Evolutionary conservation across 37 sponge, comb jelly and placozoan genomes (phyloP).

Genomic region (Aplysina aerophoba): DNA sequence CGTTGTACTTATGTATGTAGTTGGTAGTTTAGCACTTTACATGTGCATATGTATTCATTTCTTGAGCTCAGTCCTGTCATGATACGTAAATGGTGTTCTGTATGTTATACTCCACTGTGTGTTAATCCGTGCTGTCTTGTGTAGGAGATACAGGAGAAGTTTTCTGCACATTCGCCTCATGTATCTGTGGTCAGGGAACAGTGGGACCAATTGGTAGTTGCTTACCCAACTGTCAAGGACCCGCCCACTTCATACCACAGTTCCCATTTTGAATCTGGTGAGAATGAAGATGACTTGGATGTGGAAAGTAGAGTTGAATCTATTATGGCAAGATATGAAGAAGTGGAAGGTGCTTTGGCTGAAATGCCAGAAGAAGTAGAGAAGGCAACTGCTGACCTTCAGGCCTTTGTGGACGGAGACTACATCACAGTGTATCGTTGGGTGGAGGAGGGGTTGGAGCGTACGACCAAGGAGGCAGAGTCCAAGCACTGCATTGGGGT

Average conservation of each 20-base stretch:
- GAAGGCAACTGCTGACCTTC: neutral
- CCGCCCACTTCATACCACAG: neutral
- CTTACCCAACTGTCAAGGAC: neutral
- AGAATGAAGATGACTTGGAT: no score
- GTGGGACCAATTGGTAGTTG: neutral
- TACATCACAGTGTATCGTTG: neutral
- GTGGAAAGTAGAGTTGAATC: no score
- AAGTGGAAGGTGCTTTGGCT: neutral
- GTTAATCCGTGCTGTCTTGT: no score
- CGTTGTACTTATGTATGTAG: no score
- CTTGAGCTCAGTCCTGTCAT: no score
- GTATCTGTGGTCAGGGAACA: neutral
- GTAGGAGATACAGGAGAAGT: neutral
- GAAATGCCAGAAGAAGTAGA: neutral
- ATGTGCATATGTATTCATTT: no score
- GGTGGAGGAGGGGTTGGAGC: neutral
- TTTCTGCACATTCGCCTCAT: neutral
- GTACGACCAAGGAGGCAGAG: neutral
- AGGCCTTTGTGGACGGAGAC: neutral
- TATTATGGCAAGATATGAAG: neutral
- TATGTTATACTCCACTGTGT: no score
- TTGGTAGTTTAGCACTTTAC: no score
- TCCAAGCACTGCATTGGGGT: slow-evolving; percentile 39
- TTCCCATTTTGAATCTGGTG: no score
- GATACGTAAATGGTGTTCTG: no score